phyloP scores from a whole-genome alignment of 2,888 invertebrate species.

The Tetragonisca angustula region DNA sequence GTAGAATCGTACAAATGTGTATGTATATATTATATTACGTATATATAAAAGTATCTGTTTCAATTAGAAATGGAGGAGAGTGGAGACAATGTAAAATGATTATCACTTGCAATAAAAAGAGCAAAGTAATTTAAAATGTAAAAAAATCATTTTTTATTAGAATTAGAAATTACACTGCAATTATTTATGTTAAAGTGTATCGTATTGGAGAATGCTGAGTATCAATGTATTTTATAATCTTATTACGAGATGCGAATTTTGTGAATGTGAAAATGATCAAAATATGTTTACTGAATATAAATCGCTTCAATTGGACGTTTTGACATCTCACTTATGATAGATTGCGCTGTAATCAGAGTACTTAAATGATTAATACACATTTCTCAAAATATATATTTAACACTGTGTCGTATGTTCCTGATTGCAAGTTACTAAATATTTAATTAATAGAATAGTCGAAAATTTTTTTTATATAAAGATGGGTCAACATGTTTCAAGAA shows the following conservation, averaged over 20 bases:
- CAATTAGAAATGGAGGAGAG: not conserved
- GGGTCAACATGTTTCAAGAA: slow-evolving; percentile 97
- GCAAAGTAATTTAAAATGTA: not conserved
- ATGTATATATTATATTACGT: not conserved
- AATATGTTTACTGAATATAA: not conserved
- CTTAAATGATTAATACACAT: not conserved
- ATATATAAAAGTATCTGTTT: not conserved
- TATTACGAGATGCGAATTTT: not conserved
- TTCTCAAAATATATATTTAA: slow-evolving; percentile 5
- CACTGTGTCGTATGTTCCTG: not conserved
- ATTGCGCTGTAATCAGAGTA: slow-evolving; percentile 37
- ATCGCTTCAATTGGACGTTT: slow-evolving; percentile 4
- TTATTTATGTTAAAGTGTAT: not conserved
- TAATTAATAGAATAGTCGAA: not conserved
- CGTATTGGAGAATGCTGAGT: too few relatives aligned
- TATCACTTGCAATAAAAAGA: not conserved
- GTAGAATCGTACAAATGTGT: not conserved
- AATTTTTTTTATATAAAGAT: slow-evolving; percentile 85
- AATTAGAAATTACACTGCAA: not conserved
- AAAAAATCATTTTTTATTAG: not conserved
- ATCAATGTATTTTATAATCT: not conserved
- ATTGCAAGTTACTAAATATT: not conserved
- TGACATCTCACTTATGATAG: slow-evolving; percentile 3
- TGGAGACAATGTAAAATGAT: not conserved
- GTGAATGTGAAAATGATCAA: not conserved